A percentile compares a stretch with the other conserved stretches of the same genome.
Evolutionary conservation across 2,888 invertebrate genomes (phyloP).

Genomic region (Tachina grossa): DNA sequence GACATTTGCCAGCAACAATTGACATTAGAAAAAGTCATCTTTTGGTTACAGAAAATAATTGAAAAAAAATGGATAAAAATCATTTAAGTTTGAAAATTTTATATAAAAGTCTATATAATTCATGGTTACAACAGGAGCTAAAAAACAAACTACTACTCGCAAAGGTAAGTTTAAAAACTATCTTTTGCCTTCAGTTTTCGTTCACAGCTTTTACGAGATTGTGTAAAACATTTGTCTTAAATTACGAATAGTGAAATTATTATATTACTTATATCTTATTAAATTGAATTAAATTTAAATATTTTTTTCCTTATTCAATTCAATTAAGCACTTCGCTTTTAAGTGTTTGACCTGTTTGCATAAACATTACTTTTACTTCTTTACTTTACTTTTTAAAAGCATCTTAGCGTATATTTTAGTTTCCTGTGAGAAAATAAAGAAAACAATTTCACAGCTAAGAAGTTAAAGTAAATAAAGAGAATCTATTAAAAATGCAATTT

Average conservation of each 20-base stretch:
- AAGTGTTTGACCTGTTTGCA: conserved; percentile 21
- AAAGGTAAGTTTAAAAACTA: conserved; percentile 72
- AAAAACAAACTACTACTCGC: conserved; percentile 76
- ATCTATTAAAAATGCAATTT: conserved; percentile 16
- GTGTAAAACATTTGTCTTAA: background rate
- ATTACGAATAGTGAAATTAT: background rate
- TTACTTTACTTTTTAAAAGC: background rate
- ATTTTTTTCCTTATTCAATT: background rate
- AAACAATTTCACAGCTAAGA: background rate
- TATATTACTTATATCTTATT: background rate
- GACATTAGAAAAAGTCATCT: conserved; percentile 9
- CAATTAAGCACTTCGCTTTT: conserved; percentile 16
- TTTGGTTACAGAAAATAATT: conserved; percentile 43
- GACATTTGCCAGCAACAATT: conserved; percentile 8
- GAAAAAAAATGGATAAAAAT: conserved; percentile 72
- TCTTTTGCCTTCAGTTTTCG: too few relatives aligned
- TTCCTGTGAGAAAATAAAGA: background rate
- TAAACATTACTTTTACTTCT: background rate
- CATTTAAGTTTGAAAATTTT: conserved; percentile 49
- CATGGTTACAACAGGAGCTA: conserved; percentile 77
- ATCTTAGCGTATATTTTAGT: background rate
- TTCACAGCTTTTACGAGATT: background rate
- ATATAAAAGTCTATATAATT: conserved; percentile 72
- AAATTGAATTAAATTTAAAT: background rate
- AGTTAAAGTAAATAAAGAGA: conserved; percentile 10